Evolutionary conservation across 1,140 invertebrate species (phyloP).

Genomic region (Brachionus rotundiformis): DNA sequence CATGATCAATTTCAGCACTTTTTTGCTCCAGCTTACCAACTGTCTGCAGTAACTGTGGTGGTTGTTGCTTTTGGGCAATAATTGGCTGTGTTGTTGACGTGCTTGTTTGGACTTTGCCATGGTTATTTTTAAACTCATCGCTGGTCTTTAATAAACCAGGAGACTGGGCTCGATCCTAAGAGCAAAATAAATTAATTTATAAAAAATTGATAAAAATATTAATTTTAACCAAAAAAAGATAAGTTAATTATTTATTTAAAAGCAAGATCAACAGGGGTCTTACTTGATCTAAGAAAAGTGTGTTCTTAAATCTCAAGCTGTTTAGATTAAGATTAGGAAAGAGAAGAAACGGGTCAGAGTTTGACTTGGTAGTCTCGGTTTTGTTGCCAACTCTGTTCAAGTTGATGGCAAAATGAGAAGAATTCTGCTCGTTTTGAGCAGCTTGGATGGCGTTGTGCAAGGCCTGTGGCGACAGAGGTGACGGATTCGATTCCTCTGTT

Average conservation of each 20-base stretch:
- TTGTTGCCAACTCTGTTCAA: background rate
- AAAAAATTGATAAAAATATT: background rate
- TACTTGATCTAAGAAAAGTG: conserved; percentile 28
- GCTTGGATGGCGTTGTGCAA: conserved; percentile 11
- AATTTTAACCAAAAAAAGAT: too few relatives aligned
- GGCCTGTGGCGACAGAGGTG: background rate
- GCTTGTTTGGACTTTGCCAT: conserved; percentile 1
- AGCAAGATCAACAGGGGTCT: background rate
- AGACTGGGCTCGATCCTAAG: background rate
- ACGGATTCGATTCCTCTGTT: background rate
- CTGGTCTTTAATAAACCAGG: background rate
- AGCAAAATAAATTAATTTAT: background rate
- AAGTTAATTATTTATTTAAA: background rate
- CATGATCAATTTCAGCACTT: background rate
- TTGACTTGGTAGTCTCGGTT: background rate
- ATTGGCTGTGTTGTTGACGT: background rate
- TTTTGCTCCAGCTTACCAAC: background rate
- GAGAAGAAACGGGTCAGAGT: conserved; percentile 16
- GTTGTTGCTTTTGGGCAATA: conserved; percentile 27
- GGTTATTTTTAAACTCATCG: background rate
- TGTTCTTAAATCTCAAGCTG: conserved; percentile 33
- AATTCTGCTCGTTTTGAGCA: background rate
- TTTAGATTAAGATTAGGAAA: conserved; percentile 41
- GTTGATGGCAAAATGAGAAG: conserved; percentile 37
- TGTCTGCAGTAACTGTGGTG: conserved; percentile 24